Evolutionary conservation across 1,140 invertebrate genomes (phyloP).

Genomic region (Ganaspis sp.): DNA sequence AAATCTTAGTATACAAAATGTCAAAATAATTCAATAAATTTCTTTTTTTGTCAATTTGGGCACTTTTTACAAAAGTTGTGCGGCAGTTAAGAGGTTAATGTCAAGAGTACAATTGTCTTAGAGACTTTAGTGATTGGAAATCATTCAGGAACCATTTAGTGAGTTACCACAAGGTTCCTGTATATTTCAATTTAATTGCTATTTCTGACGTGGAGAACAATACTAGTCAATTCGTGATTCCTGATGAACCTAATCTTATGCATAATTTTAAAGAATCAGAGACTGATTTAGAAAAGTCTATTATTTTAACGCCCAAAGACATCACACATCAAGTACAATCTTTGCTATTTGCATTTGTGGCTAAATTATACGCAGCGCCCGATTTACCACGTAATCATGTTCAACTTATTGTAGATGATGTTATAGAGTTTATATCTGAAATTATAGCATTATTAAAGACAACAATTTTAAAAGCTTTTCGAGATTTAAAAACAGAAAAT

Average conservation of each 20-base stretch:
- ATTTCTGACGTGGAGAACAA: not conserved
- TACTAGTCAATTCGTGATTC: not conserved
- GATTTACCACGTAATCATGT: not conserved
- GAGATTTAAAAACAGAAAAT: not conserved
- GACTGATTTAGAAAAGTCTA: not conserved
- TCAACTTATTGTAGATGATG: not conserved
- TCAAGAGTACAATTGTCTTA: conserved; percentile 25
- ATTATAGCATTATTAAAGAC: not conserved
- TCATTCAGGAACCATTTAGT: conserved; percentile 32
- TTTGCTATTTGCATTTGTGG: not conserved
- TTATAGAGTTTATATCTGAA: not conserved
- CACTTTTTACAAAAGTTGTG: too few species aligned
- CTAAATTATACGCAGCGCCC: not conserved
- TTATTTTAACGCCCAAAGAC: not conserved
- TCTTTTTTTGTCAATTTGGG: too few species aligned
- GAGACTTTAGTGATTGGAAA: conserved; percentile 34
- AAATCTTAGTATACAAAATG: too few species aligned
- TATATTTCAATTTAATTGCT: not conserved
- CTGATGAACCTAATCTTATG: not conserved
- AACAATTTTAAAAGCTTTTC: not conserved
- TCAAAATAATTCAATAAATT: too few species aligned
- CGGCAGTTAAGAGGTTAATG: too few species aligned
- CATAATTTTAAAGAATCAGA: not conserved
- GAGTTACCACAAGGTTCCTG: not conserved
- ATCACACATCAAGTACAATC: not conserved